Percentiles rank a stretch among this genome's conserved stretches.
phyloP scores from a whole-genome alignment of 2,888 invertebrate species.

The Epinotia demarniana region DNA sequence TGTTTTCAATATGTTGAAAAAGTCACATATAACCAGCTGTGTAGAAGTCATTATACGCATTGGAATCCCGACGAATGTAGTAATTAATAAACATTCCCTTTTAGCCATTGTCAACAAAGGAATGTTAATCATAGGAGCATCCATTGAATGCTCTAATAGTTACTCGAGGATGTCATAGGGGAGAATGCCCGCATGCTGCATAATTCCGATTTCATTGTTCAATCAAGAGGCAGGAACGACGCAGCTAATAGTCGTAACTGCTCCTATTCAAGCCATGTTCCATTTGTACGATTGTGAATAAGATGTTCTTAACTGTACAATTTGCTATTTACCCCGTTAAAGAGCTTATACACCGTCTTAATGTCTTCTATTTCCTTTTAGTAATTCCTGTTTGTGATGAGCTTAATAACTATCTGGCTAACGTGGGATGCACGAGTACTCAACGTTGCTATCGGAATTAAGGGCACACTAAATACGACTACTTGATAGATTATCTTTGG shows the following conservation, averaged over 20 bases:
- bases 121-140: conserved; percentile 40
- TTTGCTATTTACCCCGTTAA: conserved; percentile 15
- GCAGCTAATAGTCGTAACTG: conserved; percentile 52
- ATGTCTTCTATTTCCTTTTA: conserved; percentile 9
- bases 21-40: background rate
- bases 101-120: conserved; percentile 11
- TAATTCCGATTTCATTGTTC: conserved; percentile 57
- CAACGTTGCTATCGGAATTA: background rate
- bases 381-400: background rate
- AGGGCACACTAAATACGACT: background rate
- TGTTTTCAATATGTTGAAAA: background rate
- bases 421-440: background rate
- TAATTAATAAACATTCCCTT: conserved; percentile 13
- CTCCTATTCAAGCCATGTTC: conserved; percentile 54
- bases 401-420: background rate
- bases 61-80: conserved; percentile 10
- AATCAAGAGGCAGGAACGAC: conserved; percentile 56
- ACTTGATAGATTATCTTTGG: background rate
- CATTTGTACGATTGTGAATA: conserved; percentile 48
- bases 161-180: conserved; percentile 46
- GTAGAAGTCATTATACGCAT: background rate
- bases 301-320: conserved; percentile 26
- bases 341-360: conserved; percentile 14
- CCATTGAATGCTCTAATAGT: conserved; percentile 49
- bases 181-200: conserved; percentile 58